Evolutionary conservation across 2,888 invertebrate species (phyloP), one percentile per base, ranked within the genome.

Genomic region (Cryptus viduatorius): DNA sequence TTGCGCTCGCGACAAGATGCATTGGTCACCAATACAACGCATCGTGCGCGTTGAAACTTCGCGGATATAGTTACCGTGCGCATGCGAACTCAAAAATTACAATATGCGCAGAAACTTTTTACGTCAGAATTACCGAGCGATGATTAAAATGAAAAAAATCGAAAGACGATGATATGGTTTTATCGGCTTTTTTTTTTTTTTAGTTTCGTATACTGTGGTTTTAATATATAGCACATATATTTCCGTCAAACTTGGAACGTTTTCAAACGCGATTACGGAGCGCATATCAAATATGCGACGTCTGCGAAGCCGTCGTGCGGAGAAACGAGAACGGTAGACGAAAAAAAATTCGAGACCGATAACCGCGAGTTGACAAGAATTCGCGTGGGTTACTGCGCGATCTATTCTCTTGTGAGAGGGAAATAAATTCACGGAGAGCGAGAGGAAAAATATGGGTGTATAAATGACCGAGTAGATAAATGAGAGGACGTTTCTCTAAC

Each of bases 401-500:
- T 76, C 31, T 48, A 19, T n/a, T 78, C 76, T 37, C 61, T 64
- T 16, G 46, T 16, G 24, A 19, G n/a, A 37, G n/a, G 19, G 24
- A 88, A 87, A 87, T 83, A 88, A 81, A 69, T 86, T 37, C 37
- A 37, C 82, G 80, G 80, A 80, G 50, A 72, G 65, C 42, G 80
- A 69, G 61, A 76, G 48, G 48, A 61, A 24, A 65, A 83, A 68
- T 77, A 68, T 59, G 50, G 42, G 42, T 73, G 31, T 42, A 76
- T 50, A 46, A 19, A 46, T 46, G 76, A 79, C 19, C 67, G 65
- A 37, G 64, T 44, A 78, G 79, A 86, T 67, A 78, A 77, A 78
- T 56, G 69, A 12, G 77, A 79, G 79, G 67, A 81, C 71, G 76
- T 48, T 69, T 78, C 29, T 73, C 65, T 78, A 81, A 78, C 37